phyloP scores from a whole-genome alignment of 2,797 vertebrate genomes.

The Halcyon badia region DNA sequence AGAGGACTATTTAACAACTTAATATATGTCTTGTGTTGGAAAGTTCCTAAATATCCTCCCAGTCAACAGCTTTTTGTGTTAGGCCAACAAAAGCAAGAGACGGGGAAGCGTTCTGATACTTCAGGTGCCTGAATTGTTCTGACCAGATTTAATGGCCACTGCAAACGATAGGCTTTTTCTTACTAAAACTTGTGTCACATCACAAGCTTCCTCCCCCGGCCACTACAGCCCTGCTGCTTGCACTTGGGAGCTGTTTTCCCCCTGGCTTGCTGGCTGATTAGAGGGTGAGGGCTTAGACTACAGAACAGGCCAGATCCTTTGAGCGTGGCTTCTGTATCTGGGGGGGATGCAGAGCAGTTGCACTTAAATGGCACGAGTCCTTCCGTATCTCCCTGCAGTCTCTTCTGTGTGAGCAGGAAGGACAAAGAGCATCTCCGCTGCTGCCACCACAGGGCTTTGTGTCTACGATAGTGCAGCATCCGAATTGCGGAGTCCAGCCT shows the following conservation, averaged over 20 bases:
- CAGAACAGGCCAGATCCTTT: neutral
- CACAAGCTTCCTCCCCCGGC: neutral
- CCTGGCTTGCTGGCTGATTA: neutral
- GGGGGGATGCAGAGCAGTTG: neutral
- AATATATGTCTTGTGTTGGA: fast-evolving
- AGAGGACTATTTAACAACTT: neutral
- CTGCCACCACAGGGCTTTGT: neutral
- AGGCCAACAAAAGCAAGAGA: neutral
- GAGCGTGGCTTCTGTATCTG: neutral
- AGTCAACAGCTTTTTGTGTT: neutral
- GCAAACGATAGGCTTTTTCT: neutral
- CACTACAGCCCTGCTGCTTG: neutral
- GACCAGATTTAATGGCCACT: neutral
- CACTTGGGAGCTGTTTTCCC: neutral
- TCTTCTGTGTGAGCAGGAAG: neutral
- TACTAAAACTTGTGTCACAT: neutral
- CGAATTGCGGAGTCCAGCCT: neutral
- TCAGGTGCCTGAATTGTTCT: neutral
- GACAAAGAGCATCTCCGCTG: neutral
- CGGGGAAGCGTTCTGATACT: neutral
- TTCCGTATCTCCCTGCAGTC: neutral
- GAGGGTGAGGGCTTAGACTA: neutral
- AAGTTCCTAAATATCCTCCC: neutral
- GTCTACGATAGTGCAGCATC: neutral
- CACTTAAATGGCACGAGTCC: neutral